Evolutionary conservation across 2,888 invertebrate genomes (phyloP), one percentile per base, ranked within the genome.

Genomic region (Amblyteles armatorius): DNA sequence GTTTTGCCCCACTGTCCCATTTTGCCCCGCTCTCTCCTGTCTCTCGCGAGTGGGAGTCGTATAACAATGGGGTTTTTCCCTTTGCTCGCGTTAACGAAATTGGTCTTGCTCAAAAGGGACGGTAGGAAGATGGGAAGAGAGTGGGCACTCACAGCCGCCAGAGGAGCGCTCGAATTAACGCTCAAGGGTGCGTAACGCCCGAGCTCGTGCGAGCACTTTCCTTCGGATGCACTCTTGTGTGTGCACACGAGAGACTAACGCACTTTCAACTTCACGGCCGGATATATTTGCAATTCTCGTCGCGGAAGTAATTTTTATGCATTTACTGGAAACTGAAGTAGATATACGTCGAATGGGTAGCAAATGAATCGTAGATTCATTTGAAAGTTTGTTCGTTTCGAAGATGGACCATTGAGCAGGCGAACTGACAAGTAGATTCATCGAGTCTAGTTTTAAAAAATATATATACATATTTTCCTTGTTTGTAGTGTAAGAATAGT

Each of bases 121-220:
- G 57, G 52, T 3, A 33, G 63, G 74, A 57, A 60, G 65, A 76
- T 65, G 69, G 63, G 36, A 57, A 73, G 76, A 82, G 79, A 82
- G 85, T 72, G 63, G 22, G 82, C 72, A 72, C 80, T 65, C 79
- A 52, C 69, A 26, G 52, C 69, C 1, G 29, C 6, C 11, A n/a
- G 2, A 19, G 33, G 74, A 69, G 83, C 79, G 83, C 83, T 85
- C 79, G 85, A 85, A 85, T 85, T 85, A 85, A 82, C 79, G 82
- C 77, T 85, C 77, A 73, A 82, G 82, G 79, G 82, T 82, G 79
- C 82, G 82, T 79, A 68, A 79, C 67, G 68, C 82, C 79, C 44
- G 44, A 82, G 79, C 85, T 82, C 82, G 85, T 85, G 85, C 85
- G 79, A 77, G 72, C 77, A 85, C 85, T 85, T 85, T 85, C 76